A percentile compares a stretch with the other conserved stretches of the same genome.
phyloP scores from a whole-genome alignment of 2,888 invertebrate species.

The Drosophila niveifrons region DNA sequence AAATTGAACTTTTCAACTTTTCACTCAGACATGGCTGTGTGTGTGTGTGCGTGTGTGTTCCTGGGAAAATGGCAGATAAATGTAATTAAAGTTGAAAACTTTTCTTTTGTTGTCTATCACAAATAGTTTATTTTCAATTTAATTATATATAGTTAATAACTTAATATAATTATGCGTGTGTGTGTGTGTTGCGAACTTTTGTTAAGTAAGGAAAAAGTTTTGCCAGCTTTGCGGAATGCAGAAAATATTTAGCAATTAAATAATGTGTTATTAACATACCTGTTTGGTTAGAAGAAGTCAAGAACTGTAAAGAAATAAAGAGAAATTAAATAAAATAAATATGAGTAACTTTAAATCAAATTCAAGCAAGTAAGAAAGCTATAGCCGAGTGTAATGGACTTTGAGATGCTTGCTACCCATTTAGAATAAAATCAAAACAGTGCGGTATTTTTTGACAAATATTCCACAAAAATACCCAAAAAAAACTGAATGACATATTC shows the following conservation, averaged over 20 bases:
- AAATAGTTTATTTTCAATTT: constrained; percentile 5
- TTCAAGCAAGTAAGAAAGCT: too few relatives aligned
- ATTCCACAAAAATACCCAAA: too few relatives aligned
- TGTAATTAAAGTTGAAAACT: constrained; percentile 59
- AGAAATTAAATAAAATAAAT: neutral
- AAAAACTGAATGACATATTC: fast-evolving
- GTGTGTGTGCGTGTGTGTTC: constrained; percentile 9
- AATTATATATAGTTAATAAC: constrained; percentile 4
- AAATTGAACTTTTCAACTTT: constrained; percentile 53
- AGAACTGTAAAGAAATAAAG: neutral
- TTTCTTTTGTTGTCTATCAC: neutral
- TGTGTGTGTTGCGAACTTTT: neutral
- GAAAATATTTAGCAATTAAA: neutral
- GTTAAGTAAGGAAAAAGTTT: neutral
- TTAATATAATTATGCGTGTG: neutral
- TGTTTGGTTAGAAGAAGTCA: neutral
- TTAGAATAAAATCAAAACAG: too few relatives aligned
- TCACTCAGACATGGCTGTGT: constrained; percentile 2
- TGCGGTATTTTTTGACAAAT: too few relatives aligned
- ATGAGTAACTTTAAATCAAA: too few relatives aligned
- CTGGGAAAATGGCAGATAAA: constrained; percentile 33
- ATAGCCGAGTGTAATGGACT: too few relatives aligned
- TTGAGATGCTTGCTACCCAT: too few relatives aligned
- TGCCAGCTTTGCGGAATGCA: neutral
- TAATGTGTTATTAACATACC: neutral